Base-by-base conservation (phyloP, 92 coral and sea anemone genomes). In the Palythoa heliodiscus region DNA sequence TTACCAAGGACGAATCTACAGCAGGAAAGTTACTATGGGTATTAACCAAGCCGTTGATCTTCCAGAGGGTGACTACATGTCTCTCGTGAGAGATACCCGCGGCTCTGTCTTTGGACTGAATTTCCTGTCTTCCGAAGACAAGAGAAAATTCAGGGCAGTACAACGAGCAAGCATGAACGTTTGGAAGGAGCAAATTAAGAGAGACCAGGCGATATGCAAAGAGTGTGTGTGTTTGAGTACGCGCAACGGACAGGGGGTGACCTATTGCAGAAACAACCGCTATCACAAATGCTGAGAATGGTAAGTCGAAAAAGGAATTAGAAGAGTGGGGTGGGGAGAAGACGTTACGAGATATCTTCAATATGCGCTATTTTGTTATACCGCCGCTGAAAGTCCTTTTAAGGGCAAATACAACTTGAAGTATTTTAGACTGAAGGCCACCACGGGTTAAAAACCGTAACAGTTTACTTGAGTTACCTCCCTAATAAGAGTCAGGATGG, bases 211-310 rank as follows among this genome's bases (percentile, higher is more conserved):
- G 50, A 76, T 77, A 77, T 94, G 98, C 89, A 92, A 93, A 77
- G 97, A 94, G 52, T 97, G 99, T 82, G 92, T 92, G 91, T 97
- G 99, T 73, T 84, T 90, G 52, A 92, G 95, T 82, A 93, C 95
- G 25, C 91, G 82, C 52, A 91, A 86, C 15, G 95, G 97, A 29
- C 93, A 93, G 75, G 97, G 98, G 4, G 89, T 91, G 78, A 85
- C 91, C 91, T 88, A 95, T 88, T 97, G 99, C 77, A 97, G 93
- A 88, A 93, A 88, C 83, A 97, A 97, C 98, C 87, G 92, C 25
- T 86, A 86, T 71, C 98, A 92, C 84, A 90, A 78, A 77, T 94
- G 98, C 92, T 94, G 98, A 94, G 82, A 89, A 91, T 81, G 94
- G 92, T 91, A 50, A 91, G 98, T 74, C 40, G 3, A 22, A 13